Conservation (phyloP, 2,888 invertebrate species). For the Bellardia pandia region DNA sequence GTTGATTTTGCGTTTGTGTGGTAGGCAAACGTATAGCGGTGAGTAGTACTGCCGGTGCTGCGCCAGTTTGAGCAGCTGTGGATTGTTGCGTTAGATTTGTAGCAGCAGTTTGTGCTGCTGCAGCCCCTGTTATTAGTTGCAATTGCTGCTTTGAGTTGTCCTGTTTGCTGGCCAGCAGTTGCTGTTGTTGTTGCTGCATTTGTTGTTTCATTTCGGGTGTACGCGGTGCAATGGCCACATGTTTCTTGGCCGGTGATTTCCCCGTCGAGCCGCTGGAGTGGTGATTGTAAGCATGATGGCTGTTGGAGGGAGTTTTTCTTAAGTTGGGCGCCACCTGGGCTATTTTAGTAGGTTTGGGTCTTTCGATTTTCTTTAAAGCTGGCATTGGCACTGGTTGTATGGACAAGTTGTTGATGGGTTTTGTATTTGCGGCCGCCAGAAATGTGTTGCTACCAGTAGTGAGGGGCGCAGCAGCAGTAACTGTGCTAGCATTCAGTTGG, state of each 20-base stretch:
- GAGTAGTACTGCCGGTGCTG: conserved; percentile 85
- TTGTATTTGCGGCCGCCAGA: conserved; percentile 46
- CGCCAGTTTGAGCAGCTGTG: conserved; percentile 39
- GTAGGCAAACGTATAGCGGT: conserved; percentile 86
- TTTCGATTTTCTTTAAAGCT: conserved; percentile 83
- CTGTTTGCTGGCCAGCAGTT: conserved; percentile 56
- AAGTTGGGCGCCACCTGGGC: conserved; percentile 84
- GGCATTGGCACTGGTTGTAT: conserved; percentile 78
- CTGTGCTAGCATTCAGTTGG: conserved; percentile 44
- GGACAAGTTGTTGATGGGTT: conserved; percentile 57
- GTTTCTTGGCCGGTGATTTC: conserved; percentile 83
- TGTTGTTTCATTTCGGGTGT: conserved; percentile 82
- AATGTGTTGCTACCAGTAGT: conserved; percentile 53
- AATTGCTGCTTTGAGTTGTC: conserved; percentile 57
- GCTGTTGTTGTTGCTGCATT: conserved; percentile 78
- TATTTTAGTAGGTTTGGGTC: conserved; percentile 84
- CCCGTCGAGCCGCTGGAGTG: conserved; percentile 74
- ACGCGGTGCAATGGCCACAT: conserved; percentile 84
- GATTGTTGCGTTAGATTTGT: conserved; percentile 49
- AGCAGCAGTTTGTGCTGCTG: conserved; percentile 11
- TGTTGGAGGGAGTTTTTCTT: conserved; percentile 80
- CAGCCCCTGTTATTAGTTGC: background rate
- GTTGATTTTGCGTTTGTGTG: conserved; percentile 52
- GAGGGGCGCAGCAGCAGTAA: conserved; percentile 16
- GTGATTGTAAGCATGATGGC: conserved; percentile 55